These are phyloP conservation scores for Emberiza fucata DNA, from an alignment of 2,113 vertebrate genomes.

Conservation along the genomic window DNA sequence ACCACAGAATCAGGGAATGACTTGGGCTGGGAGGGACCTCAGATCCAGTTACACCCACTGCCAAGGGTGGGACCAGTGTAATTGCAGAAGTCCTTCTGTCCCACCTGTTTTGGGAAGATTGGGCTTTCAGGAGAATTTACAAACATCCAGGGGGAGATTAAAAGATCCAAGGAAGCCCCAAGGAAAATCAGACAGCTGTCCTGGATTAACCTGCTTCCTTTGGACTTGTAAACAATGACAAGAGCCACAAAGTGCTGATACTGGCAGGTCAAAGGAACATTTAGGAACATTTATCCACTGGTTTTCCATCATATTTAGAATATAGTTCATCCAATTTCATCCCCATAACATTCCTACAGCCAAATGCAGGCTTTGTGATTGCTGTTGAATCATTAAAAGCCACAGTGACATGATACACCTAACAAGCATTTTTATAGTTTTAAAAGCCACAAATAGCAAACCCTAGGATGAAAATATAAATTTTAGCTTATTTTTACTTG, in stretches of 20 bases:
- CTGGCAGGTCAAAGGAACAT: not conserved
- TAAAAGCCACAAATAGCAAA: not conserved
- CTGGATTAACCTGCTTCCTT: conserved; percentile 1
- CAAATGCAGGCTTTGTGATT: not conserved
- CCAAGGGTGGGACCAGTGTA: not conserved
- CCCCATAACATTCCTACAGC: not conserved
- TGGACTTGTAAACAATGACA: not conserved
- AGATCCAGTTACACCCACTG: not conserved
- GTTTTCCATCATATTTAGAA: not conserved
- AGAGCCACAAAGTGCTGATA: not conserved
- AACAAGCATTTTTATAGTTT: not conserved
- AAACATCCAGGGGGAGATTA: not conserved
- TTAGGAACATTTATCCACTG: not conserved
- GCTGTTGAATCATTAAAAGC: not conserved
- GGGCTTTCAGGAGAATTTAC: not conserved
- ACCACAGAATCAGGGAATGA: not conserved
- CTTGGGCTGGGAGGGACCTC: not conserved
- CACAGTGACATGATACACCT: not conserved
- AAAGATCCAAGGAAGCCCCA: not conserved
- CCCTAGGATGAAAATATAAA: not conserved
- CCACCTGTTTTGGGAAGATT: not conserved
- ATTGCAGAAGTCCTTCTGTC: not conserved
- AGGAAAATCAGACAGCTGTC: not conserved
- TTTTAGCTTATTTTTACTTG: not conserved
- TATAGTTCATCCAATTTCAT: not conserved